Evolutionary conservation across 1,140 invertebrate genomes (phyloP), one percentile per base, ranked within the genome.

Genomic region (Augochlora pura): DNA sequence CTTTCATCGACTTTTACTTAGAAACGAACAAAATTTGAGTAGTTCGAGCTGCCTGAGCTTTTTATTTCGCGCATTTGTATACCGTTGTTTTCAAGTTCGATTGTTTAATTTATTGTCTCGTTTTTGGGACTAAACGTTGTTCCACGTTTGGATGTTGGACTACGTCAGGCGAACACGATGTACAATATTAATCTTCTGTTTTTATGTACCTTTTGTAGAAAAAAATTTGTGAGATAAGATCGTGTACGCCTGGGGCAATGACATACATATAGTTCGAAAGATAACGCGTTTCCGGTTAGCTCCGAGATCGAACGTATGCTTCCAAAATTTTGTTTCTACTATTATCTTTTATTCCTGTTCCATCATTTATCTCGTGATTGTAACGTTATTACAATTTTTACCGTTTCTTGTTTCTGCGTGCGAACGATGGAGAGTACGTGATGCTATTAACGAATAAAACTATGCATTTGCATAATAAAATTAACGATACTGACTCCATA

Each of bases 401-500:
- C 42, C 25, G 60, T 16, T 32, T 65, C 63, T 57, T 70, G 75
- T 65, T 77, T 70, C 52, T 75, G 46, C 62, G 66, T 39, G 76
- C 73, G 81, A 85, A 73, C 64, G 83, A 74, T 71, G 64, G 68
- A 81, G 64, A 70, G 74, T 82, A 78, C 71, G 63, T 84, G 67
- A 72, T 77, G 78, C 57, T 75, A 82, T 78, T 78, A 72, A 83
- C 67, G 21, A 59, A 86, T 81, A 72, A 86, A 86, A 84, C 74
- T 83, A 81, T 83, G 84, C 78, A 86, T 84, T 86, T 84, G 79
- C 74, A 84, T 86, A 86, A 86, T 86, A 84, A 86, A 86, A 84
- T 66, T 81, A 82, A n/a, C 73, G 67, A 85, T 75, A 81, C 65
- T 66, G 57, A 81, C 77, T 73, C 80, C 67, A 49, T 5, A 54